Percentiles rank a stretch among this genome's conserved stretches.
Conservation (phyloP, 1,140 invertebrate species). For the Meloidogyne floridensis region DNA sequence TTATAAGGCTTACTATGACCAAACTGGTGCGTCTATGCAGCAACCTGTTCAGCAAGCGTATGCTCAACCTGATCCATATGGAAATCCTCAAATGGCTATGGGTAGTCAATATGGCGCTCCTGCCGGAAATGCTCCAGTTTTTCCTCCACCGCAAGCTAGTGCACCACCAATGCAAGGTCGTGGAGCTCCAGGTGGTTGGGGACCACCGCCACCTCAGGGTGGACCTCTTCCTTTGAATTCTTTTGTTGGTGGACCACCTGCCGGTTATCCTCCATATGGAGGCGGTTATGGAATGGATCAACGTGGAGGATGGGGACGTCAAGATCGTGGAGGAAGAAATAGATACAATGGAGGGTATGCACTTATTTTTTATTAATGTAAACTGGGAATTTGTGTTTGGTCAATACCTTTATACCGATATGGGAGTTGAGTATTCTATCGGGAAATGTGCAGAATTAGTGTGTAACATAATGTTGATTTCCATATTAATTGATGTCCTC, state of each 20-base stretch:
- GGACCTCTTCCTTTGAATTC: constrained; percentile 23
- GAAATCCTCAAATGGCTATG: constrained; percentile 8
- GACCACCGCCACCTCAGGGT: constrained; percentile 14
- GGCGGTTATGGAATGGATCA: constrained; percentile 17
- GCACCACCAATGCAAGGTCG: constrained; percentile 6
- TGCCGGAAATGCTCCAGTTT: constrained; percentile 25
- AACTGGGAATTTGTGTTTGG: background rate
- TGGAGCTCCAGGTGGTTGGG: constrained; percentile 17
- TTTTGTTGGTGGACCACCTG: constrained; percentile 25
- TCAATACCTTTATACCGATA: background rate
- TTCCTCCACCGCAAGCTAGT: constrained; percentile 21
- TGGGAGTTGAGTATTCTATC: background rate
- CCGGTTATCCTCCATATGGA: constrained; percentile 6
- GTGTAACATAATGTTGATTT: no score
- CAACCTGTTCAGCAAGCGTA: background rate
- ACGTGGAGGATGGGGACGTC: constrained; percentile 17
- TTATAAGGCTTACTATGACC: constrained; percentile 28
- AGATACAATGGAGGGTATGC: background rate
- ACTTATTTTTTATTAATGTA: background rate
- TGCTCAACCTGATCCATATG: constrained; percentile 7
- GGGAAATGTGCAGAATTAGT: no score
- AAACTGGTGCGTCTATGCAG: constrained; percentile 15
- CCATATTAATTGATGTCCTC: no score
- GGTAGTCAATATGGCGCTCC: constrained; percentile 14
- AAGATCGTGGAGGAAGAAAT: constrained; percentile 20